Evolutionary conservation across 2,888 invertebrate species (phyloP).

Genomic region (Laothoe populi): DNA sequence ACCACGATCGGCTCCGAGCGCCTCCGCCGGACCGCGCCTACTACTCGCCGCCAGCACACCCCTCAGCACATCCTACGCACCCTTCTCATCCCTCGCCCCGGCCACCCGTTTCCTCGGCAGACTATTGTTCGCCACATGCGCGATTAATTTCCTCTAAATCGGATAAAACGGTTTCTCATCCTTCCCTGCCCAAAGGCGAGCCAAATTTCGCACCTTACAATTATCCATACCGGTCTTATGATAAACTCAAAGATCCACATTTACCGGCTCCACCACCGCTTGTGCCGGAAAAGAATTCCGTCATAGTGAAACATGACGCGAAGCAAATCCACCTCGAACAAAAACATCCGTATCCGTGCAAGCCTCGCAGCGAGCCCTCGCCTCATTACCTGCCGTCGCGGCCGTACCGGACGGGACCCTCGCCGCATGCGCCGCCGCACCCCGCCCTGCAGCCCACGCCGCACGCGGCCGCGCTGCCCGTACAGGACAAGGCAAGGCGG

Average conservation of each 20-base stretch:
- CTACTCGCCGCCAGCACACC: slow-evolving; percentile 51
- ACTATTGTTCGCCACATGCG: slow-evolving; percentile 61
- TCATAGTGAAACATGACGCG: slow-evolving; percentile 91
- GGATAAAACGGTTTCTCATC: slow-evolving; percentile 64
- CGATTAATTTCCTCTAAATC: slow-evolving; percentile 64
- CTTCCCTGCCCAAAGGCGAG: slow-evolving; percentile 85
- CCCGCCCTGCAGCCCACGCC: slow-evolving; percentile 77
- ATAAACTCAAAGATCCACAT: slow-evolving; percentile 86
- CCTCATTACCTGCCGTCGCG: slow-evolving; percentile 83
- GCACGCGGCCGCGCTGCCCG: slow-evolving; percentile 59
- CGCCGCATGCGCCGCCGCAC: slow-evolving; percentile 82
- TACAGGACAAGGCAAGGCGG: slow-evolving; percentile 56
- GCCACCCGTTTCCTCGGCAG: slow-evolving; percentile 56
- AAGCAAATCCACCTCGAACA: slow-evolving; percentile 86
- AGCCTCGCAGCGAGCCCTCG: slow-evolving; percentile 82
- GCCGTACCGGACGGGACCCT: slow-evolving; percentile 77
- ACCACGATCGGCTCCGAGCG: slow-evolving; percentile 47
- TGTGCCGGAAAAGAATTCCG: slow-evolving; percentile 90
- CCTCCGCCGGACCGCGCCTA: slow-evolving; percentile 55
- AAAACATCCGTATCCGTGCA: slow-evolving; percentile 85
- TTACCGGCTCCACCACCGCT: slow-evolving; percentile 88
- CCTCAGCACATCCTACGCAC: slow-evolving; percentile 36
- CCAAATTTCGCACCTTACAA: slow-evolving; percentile 88
- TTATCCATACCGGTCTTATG: slow-evolving; percentile 87
- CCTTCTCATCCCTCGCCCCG: slow-evolving; percentile 45